Conservation (phyloP, 1,140 invertebrate genomes). For the Triops cancriformis region DNA sequence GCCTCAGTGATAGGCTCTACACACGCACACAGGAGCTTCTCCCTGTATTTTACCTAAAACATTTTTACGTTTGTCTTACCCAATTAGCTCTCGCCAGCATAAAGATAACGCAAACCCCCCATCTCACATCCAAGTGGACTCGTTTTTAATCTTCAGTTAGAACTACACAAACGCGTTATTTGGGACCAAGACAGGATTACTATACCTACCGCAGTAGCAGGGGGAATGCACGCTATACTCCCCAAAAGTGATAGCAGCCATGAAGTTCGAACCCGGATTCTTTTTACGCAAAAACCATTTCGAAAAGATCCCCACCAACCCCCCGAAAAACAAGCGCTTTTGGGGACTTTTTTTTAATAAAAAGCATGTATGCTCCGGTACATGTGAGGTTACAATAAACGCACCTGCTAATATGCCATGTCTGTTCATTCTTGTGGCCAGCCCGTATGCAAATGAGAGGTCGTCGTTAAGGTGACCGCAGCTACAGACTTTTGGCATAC, state of each 20-base stretch:
- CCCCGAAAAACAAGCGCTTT: neutral
- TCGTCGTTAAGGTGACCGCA: slow-evolving; percentile 3
- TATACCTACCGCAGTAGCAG: no score
- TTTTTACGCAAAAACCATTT: no score
- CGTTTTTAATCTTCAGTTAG: no score
- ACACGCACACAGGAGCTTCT: neutral
- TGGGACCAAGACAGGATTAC: no score
- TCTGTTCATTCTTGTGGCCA: slow-evolving; percentile 13
- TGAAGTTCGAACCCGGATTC: no score
- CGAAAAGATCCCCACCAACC: neutral
- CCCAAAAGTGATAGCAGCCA: no score
- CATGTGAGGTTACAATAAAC: neutral
- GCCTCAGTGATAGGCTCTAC: neutral
- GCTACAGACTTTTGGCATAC: neutral
- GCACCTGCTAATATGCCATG: slow-evolving; percentile 13
- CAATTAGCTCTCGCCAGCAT: neutral
- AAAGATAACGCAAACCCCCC: no score
- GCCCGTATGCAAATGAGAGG: slow-evolving; percentile 8
- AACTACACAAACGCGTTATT: no score
- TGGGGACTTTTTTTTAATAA: neutral
- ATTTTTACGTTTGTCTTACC: slow-evolving; percentile 5
- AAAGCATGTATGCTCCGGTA: neutral
- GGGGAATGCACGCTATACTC: no score
- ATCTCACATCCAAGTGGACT: no score
- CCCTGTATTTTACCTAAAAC: neutral